phyloP scores from a whole-genome alignment of 1,140 invertebrate species.

The Drosophila jambulina region DNA sequence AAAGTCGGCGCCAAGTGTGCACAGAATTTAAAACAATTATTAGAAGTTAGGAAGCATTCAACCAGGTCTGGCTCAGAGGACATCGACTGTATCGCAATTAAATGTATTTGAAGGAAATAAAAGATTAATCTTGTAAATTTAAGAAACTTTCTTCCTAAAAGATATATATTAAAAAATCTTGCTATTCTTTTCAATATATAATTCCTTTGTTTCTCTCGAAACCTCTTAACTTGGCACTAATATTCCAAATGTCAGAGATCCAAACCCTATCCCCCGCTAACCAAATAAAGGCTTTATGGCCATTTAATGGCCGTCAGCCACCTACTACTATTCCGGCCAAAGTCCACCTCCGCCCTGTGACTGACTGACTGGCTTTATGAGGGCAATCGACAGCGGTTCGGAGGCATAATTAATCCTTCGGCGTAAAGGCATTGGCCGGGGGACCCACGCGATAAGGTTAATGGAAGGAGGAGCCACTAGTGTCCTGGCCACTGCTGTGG shows the following conservation, averaged over 20 bases:
- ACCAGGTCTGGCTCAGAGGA: constrained; percentile 4
- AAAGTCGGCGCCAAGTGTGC: constrained; percentile 33
- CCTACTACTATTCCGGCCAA: constrained; percentile 15
- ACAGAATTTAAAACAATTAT: constrained; percentile 51
- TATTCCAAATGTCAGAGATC: constrained; percentile 1
- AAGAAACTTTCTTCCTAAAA: too few species aligned
- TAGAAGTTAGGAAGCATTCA: constrained; percentile 36
- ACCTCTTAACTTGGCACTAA: background rate
- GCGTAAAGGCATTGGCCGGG: constrained; percentile 14
- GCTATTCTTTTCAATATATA: background rate
- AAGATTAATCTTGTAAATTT: background rate
- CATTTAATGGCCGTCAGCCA: constrained; percentile 5
- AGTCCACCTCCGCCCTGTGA: constrained; percentile 26
- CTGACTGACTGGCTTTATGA: constrained; percentile 49
- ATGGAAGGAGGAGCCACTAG: constrained; percentile 12
- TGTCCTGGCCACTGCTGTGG: constrained; percentile 46
- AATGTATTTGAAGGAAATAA: background rate
- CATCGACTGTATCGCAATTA: background rate
- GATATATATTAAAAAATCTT: too few species aligned
- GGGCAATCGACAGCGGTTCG: constrained; percentile 55
- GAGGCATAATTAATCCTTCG: constrained; percentile 57
- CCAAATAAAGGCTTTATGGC: constrained; percentile 13
- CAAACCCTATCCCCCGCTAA: background rate
- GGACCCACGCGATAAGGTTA: constrained; percentile 17
- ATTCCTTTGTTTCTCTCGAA: background rate